Evolutionary conservation across 1,140 invertebrate species (phyloP).

Genomic region (Drosophila parabipectinata): DNA sequence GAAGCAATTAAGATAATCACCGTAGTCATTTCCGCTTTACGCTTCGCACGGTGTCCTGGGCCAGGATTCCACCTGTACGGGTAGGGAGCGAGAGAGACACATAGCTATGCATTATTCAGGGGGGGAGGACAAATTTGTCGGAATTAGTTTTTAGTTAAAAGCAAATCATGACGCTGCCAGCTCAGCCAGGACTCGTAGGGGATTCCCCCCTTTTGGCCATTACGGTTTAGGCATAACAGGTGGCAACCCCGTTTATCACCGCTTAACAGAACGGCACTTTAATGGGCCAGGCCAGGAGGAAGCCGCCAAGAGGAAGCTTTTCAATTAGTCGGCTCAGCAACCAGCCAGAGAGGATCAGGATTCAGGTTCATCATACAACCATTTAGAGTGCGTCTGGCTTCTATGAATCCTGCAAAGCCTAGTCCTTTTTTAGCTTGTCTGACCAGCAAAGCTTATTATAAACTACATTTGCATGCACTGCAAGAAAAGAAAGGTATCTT

Average conservation of each 20-base stretch:
- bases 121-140: slow-evolving; percentile 63
- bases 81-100: neutral
- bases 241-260: slow-evolving; percentile 41
- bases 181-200: neutral
- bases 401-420: neutral
- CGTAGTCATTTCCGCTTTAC: slow-evolving; percentile 74
- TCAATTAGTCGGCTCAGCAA: slow-evolving; percentile 31
- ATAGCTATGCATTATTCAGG: slow-evolving; percentile 62
- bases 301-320: slow-evolving; percentile 15
- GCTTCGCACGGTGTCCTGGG: slow-evolving; percentile 33
- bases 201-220: neutral
- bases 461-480: slow-evolving; percentile 34
- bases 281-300: slow-evolving; percentile 21
- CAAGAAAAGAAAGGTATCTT: neutral
- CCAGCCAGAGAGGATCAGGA: neutral
- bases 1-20: slow-evolving; percentile 80
- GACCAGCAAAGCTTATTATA: slow-evolving; percentile 38
- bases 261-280: slow-evolving; percentile 30
- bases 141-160: slow-evolving; percentile 79
- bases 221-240: slow-evolving; percentile 1
- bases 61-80: neutral
- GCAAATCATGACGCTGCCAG: slow-evolving; percentile 69
- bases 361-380: slow-evolving; percentile 6
- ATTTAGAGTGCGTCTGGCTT: too few species aligned
- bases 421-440: slow-evolving; percentile 7